Conservation (phyloP, 2,113 vertebrate genomes). For the Rhabdornis inornatus region DNA sequence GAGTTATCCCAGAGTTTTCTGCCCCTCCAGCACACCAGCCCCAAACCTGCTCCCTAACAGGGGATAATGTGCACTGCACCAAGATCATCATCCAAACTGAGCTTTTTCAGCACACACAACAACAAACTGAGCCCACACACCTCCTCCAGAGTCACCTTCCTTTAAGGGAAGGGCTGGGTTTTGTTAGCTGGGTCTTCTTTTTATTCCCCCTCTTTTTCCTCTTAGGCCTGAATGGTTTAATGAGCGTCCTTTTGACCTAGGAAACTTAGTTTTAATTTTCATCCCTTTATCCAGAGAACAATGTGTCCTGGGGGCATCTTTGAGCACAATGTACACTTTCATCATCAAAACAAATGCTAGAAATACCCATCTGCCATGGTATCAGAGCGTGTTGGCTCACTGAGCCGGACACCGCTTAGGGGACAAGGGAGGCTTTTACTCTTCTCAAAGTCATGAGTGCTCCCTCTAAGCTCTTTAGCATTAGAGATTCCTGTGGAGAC, state of each 20-base stretch:
- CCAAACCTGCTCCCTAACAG: background rate
- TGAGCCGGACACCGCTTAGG: conserved; percentile 57
- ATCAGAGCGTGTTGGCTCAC: conserved; percentile 55
- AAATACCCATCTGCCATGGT: conserved; percentile 57
- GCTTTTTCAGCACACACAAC: background rate
- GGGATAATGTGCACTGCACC: rapidly evolving
- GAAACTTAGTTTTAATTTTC: conserved; percentile 60
- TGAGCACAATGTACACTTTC: conserved; percentile 60
- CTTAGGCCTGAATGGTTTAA: background rate
- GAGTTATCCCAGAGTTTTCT: background rate
- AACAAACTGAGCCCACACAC: background rate
- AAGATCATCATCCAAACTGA: background rate
- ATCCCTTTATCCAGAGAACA: conserved; percentile 49
- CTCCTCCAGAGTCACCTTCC: background rate
- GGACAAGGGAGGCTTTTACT: conserved; percentile 52
- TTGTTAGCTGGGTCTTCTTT: background rate
- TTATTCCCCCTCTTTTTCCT: background rate
- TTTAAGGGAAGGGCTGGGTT: background rate
- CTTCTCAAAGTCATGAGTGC: conserved; percentile 53
- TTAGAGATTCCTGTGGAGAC: conserved; percentile 12
- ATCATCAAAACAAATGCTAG: conserved; percentile 63
- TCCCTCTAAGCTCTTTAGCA: conserved; percentile 52
- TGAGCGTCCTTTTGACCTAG: conserved; percentile 54
- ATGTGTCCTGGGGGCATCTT: conserved; percentile 66
- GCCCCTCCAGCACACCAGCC: background rate